Conservation (phyloP, 1,140 invertebrate species). For the Drosophila mauritiana region DNA sequence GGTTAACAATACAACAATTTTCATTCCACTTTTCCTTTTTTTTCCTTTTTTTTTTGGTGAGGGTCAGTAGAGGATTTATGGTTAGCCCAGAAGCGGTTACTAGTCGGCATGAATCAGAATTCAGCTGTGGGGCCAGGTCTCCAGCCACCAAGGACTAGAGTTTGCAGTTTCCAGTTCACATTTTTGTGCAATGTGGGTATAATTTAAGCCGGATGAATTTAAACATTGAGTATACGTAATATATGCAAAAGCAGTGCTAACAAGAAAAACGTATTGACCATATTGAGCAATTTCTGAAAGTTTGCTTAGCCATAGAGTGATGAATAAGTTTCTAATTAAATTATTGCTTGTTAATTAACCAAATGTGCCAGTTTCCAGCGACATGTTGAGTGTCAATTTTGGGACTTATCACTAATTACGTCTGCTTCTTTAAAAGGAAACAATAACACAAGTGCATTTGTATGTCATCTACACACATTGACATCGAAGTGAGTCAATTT, state of each 20-base stretch:
- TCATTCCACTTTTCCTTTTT: background rate
- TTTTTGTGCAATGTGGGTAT: background rate
- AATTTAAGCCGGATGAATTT: too few species aligned
- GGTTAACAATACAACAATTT: constrained; percentile 55
- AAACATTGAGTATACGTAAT: too few species aligned
- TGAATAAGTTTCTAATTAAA: constrained; percentile 1
- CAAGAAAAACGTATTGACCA: too few species aligned
- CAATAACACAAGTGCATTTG: constrained; percentile 9
- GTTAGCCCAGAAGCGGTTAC: constrained; percentile 34
- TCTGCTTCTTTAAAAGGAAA: constrained; percentile 1
- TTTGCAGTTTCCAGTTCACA: constrained; percentile 5
- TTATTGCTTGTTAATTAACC: background rate
- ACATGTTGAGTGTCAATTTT: constrained; percentile 4
- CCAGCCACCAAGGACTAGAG: background rate
- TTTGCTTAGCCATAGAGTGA: too few species aligned
- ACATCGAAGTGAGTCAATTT: constrained; percentile 62
- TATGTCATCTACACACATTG: background rate
- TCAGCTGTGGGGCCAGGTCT: constrained; percentile 12
- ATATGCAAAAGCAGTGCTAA: too few species aligned
- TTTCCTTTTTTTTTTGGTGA: constrained; percentile 14
- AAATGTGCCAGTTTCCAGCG: background rate
- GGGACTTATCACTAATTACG: constrained; percentile 14
- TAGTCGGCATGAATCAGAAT: constrained; percentile 37
- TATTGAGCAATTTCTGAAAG: too few species aligned
- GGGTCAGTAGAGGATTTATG: constrained; percentile 68